Percentiles rank a stretch among this genome's conserved stretches.
Evolutionary conservation across 2,113 vertebrate genomes (phyloP).

Genomic region (Spea multiplicata): DNA sequence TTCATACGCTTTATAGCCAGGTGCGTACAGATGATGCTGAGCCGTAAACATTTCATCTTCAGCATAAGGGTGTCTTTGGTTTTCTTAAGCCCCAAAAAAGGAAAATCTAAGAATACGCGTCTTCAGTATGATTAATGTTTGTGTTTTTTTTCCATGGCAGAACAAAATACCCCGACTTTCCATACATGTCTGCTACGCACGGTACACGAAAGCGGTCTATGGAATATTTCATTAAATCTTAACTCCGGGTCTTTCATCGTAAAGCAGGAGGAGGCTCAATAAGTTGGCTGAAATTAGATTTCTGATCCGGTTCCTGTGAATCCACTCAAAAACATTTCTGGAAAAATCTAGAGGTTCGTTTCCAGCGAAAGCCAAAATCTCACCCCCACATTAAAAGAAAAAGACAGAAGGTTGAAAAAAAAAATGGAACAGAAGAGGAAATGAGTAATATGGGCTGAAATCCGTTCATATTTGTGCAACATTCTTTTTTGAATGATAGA

Average conservation of each 20-base stretch:
- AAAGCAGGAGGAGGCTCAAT: slow-evolving; percentile 55
- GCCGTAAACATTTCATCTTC: too few species aligned
- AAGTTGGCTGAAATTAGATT: slow-evolving; percentile 57
- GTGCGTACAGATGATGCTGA: too few species aligned
- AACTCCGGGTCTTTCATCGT: slow-evolving; percentile 57
- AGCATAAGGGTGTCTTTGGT: too few species aligned
- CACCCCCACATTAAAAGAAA: not conserved
- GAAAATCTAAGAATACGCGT: too few species aligned
- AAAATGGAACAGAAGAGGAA: too few species aligned
- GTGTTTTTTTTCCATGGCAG: not conserved
- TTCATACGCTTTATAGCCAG: too few species aligned
- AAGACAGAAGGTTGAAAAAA: too few species aligned
- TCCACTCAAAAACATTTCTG: slow-evolving; percentile 54
- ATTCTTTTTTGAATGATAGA: too few species aligned
- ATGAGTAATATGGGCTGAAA: too few species aligned
- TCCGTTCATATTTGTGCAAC: too few species aligned
- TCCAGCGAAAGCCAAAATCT: slow-evolving; percentile 23
- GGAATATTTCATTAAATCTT: slow-evolving; percentile 51
- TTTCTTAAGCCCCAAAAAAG: too few species aligned
- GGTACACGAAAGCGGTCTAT: slow-evolving; percentile 42
- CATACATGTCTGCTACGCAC: slow-evolving; percentile 46
- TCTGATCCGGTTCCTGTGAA: slow-evolving; percentile 58
- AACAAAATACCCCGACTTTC: too few species aligned
- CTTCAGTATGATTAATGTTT: not conserved
- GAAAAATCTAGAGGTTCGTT: slow-evolving; percentile 55